Percentiles rank a stretch among this genome's conserved stretches.
These are phyloP conservation scores for Eurois occulta DNA, from an alignment of 2,888 invertebrate species.

Conservation along the genomic window DNA sequence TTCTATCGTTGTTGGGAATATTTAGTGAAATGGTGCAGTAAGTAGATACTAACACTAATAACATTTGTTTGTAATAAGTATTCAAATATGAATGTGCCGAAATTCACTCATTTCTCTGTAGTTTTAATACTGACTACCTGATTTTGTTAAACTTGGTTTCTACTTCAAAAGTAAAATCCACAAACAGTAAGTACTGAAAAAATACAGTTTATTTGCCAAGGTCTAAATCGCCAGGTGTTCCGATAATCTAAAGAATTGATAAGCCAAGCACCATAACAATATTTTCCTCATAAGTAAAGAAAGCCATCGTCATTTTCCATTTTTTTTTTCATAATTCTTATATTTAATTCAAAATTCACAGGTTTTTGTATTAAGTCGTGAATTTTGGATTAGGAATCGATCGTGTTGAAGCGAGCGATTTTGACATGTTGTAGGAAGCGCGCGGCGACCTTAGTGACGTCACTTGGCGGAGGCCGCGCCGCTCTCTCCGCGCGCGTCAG, in stretches of 20 bases:
- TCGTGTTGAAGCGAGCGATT: constrained; percentile 65
- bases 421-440: constrained; percentile 81
- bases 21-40: not conserved
- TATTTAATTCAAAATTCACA: not conserved
- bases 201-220: not conserved
- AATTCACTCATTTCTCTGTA: not conserved
- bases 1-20: not conserved
- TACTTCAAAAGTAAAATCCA: not conserved
- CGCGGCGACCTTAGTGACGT: constrained; percentile 83
- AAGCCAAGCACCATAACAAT: not conserved
- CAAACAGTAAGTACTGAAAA: not conserved
- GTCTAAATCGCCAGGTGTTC: constrained; percentile 18
- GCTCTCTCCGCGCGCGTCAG: constrained; percentile 76
- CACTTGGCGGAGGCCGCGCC: constrained; percentile 77
- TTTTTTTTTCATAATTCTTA: not conserved
- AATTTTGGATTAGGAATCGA: constrained; percentile 57
- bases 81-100: not conserved
- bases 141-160: not conserved
- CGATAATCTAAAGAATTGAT: constrained; percentile 18
- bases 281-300: not conserved
- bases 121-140: not conserved
- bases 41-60: not conserved
- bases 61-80: not conserved
- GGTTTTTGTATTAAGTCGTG: not conserved
- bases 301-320: not conserved